Evolutionary conservation across 2,888 invertebrate genomes (phyloP).

Genomic region (Acanthopleura granulata): DNA sequence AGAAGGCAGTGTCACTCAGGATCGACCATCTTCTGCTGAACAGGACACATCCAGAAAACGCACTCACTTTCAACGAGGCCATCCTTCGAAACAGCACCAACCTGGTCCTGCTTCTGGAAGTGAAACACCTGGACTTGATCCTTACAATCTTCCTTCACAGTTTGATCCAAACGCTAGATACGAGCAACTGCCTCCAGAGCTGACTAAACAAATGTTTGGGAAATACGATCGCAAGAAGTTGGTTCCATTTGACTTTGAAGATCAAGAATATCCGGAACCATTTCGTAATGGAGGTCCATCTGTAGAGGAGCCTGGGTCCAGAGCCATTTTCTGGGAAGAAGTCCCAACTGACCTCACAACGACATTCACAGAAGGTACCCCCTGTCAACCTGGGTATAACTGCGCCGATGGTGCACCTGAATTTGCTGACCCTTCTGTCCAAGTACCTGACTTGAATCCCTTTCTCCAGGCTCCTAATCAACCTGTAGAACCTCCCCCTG

Average conservation of each 20-base stretch:
- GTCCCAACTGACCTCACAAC: neutral
- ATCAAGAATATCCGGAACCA: neutral
- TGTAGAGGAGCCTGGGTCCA: neutral
- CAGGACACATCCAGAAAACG: neutral
- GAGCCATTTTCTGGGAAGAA: constrained; percentile 13
- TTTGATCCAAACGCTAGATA: neutral
- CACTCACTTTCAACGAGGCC: neutral
- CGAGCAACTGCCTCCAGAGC: neutral
- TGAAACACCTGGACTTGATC: neutral
- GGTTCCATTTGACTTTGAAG: constrained; percentile 16
- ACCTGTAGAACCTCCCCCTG: too few relatives aligned
- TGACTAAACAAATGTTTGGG: neutral
- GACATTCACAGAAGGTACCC: neutral
- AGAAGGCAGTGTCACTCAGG: neutral
- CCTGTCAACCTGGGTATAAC: too few relatives aligned
- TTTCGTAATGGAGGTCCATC: neutral
- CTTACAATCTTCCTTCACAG: neutral
- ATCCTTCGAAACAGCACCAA: too few relatives aligned
- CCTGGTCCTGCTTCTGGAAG: neutral
- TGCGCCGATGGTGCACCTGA: too few relatives aligned
- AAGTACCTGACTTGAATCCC: too few relatives aligned
- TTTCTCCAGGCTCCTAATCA: too few relatives aligned
- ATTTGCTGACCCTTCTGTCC: too few relatives aligned
- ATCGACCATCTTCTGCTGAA: neutral
- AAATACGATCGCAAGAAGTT: constrained; percentile 11